These are phyloP conservation scores for Neodiprion lecontei DNA, from an alignment of 1,140 invertebrate species.

Conservation along the genomic window DNA sequence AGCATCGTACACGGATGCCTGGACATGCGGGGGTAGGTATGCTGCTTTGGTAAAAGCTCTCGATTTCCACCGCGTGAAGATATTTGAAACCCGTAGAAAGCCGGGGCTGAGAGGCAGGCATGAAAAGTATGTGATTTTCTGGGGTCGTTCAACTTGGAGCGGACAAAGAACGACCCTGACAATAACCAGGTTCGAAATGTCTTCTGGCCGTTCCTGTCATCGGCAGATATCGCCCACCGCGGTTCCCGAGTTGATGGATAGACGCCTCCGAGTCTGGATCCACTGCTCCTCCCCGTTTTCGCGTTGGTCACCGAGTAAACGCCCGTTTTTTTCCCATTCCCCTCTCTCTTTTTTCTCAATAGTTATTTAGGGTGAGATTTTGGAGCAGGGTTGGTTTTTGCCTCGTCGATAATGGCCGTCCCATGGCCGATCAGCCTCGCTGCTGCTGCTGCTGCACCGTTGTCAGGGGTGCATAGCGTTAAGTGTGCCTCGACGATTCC, in stretches of 20 bases:
- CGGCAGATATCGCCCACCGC: background rate
- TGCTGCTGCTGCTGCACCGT: background rate
- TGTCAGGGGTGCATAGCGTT: background rate
- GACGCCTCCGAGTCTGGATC: background rate
- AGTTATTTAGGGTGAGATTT: background rate
- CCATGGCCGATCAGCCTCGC: background rate
- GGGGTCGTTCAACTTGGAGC: background rate
- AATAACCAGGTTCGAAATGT: slow-evolving; percentile 1
- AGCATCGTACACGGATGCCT: too few species aligned
- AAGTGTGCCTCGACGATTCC: background rate
- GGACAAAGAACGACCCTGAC: background rate
- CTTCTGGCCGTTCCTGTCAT: background rate
- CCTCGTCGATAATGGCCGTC: background rate
- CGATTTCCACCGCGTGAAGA: too few species aligned
- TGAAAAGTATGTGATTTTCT: too few species aligned
- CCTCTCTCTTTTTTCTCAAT: background rate
- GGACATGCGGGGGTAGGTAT: too few species aligned
- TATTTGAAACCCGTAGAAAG: too few species aligned
- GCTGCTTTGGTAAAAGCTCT: too few species aligned
- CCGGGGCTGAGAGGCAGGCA: too few species aligned
- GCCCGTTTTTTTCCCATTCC: too few species aligned
- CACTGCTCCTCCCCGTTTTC: too few species aligned
- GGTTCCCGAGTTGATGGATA: background rate
- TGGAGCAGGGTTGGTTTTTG: background rate
- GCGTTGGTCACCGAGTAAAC: too few species aligned